Evolutionary conservation across 2,888 invertebrate genomes (phyloP).

Genomic region (Melanotus villosus): DNA sequence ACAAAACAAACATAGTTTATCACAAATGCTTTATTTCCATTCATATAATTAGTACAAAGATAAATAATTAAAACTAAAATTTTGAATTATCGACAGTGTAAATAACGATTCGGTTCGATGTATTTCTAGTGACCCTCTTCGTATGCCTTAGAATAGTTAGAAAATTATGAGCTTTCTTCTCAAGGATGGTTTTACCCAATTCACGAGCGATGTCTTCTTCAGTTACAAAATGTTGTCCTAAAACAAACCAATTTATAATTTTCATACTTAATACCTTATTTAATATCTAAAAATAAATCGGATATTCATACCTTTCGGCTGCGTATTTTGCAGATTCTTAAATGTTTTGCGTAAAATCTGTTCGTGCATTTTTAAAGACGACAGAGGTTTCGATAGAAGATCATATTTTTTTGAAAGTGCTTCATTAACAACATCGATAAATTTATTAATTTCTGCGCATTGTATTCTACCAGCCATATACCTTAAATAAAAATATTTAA

Average conservation of each 20-base stretch:
- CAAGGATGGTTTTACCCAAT: constrained; percentile 28
- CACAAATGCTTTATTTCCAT: too few relatives aligned
- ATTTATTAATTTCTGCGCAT: constrained; percentile 36
- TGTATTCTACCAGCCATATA: constrained; percentile 44
- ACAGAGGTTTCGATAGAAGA: constrained; percentile 35
- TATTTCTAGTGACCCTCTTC: constrained; percentile 30
- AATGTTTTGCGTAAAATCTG: constrained; percentile 32
- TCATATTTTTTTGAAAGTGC: constrained; percentile 37
- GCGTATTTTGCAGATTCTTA: constrained; percentile 32
- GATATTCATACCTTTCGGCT: constrained; percentile 46
- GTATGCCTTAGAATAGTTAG: constrained; percentile 43
- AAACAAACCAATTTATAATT: not conserved
- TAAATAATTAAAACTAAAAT: too few relatives aligned
- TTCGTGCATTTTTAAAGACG: constrained; percentile 31
- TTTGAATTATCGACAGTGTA: not conserved
- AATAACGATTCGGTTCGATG: not conserved
- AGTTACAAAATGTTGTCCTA: constrained; percentile 42
- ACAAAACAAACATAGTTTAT: too few relatives aligned
- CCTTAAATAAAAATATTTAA: constrained; percentile 18
- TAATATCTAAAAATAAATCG: too few relatives aligned
- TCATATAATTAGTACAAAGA: too few relatives aligned
- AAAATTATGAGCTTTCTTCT: constrained; percentile 40
- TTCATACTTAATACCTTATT: too few relatives aligned
- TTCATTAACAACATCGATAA: constrained; percentile 41
- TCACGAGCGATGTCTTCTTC: constrained; percentile 45